These are phyloP conservation scores for Catharus minimus DNA, from an alignment of 2,113 vertebrate species.

Conservation along the genomic window DNA sequence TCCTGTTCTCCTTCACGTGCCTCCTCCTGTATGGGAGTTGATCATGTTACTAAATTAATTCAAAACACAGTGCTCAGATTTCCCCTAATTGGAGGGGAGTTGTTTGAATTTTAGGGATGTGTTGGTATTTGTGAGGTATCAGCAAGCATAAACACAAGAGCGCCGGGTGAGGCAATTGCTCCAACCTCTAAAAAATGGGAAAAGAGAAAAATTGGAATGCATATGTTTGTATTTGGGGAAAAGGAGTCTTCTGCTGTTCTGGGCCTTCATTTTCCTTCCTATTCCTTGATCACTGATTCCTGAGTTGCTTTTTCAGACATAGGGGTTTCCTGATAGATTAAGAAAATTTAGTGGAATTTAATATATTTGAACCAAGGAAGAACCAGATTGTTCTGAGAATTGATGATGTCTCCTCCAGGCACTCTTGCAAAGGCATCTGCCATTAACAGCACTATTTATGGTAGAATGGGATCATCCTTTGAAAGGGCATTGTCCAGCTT, in stretches of 20 bases:
- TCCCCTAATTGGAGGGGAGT: not conserved
- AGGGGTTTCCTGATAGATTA: not conserved
- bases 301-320: not conserved
- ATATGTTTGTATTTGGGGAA: rapidly evolving
- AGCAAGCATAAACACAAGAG: not conserved
- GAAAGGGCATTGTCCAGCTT: not conserved
- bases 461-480: not conserved
- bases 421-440: not conserved
- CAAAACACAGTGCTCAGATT: not conserved
- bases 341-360: not conserved
- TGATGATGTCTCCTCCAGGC: not conserved
- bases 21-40: not conserved
- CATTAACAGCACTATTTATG: not conserved
- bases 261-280: not conserved
- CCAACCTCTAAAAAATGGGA: not conserved
- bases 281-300: not conserved
- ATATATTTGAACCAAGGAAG: not conserved
- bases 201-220: not conserved
- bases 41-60: not conserved
- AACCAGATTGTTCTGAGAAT: not conserved
- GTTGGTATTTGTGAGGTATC: not conserved
- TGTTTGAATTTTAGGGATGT: not conserved
- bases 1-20: not conserved
- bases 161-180: rapidly evolving
- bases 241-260: not conserved